Percentiles rank a stretch among this genome's conserved stretches.
These are phyloP conservation scores for Phrynocephalus versicolor DNA, from an alignment of 2,113 vertebrate species.

Conservation along the genomic window DNA sequence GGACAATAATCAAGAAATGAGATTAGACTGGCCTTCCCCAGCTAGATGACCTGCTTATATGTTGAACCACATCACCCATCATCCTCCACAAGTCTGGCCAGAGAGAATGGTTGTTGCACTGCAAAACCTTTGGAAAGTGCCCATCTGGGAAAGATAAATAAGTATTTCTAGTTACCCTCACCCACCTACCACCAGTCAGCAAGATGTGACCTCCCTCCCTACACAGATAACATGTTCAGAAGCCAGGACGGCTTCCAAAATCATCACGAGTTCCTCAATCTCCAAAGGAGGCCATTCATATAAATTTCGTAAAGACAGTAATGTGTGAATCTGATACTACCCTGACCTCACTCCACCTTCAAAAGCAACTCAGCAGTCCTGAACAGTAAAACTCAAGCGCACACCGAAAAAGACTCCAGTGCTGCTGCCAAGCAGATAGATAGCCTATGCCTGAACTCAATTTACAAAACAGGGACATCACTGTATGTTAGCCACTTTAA, in stretches of 20 bases:
- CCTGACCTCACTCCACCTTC: constrained; percentile 77
- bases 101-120: not conserved
- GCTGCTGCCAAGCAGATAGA: constrained; percentile 81
- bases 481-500: constrained; percentile 80
- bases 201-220: constrained; percentile 14
- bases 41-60: not conserved
- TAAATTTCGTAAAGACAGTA: constrained; percentile 85
- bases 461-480: constrained; percentile 83
- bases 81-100: not conserved
- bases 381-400: constrained; percentile 80
- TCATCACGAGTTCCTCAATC: constrained; percentile 74
- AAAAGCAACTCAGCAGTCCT: constrained; percentile 77
- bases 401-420: constrained; percentile 74
- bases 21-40: not conserved
- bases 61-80: not conserved
- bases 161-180: not conserved
- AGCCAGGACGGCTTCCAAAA: constrained; percentile 65
- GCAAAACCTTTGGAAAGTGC: not conserved
- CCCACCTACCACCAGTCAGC: no score
- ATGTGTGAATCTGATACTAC: constrained; percentile 79
- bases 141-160: not conserved
- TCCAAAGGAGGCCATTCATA: constrained; percentile 82
- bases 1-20: constrained; percentile 6
- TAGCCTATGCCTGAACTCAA: constrained; percentile 81
- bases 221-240: constrained; percentile 64